Base-by-base conservation (phyloP, 2,888 invertebrate species). In the Serrognathus titanus region DNA sequence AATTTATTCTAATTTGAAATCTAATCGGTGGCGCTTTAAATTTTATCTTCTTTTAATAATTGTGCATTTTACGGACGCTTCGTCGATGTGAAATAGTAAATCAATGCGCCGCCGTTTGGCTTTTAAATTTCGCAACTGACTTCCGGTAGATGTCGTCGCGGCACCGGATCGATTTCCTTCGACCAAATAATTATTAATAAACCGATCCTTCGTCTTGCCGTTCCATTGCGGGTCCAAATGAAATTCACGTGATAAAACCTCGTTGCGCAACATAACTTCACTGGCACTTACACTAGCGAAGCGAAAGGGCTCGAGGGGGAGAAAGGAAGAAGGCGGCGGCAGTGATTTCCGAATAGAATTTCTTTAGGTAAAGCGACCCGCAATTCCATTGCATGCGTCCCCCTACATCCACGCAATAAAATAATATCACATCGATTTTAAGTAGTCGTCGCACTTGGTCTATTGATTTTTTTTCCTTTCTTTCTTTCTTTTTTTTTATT, bases 121-220 rank as follows among this genome's bases (percentile, higher is more conserved):
- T 31, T 31, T 31, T 31, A 31, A 31, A 31, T 31, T 31, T 31
- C 24, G 24, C 7, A 6, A 3, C 6, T 31, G 24, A 31, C 24
- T 31, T 31, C 38, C 20, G 9, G 11, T 8, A 50, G 51, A 12
- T 48, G 55, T 37, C 48, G 55, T 46, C 13, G 45, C 12, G 10
- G 36, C 9, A 16, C 31, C 20, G 3, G 36, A 58, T 58, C 58
- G 58, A 58, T 58, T 58, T 55, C 48, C 49, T 48, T 40, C 12
- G 41, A 45, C 24, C 37, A 50, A 55, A 54, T 48, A 55, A 55
- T 55, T 55, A 55, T 55, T 55, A 55, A 55, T 55, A 55, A 54
- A 55, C 45, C 45, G 8, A 46, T 45, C 43, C 48, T 54, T 7
- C 24, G 24, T 43, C 55, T 38, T 50, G 39, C 39, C 45, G 55